A percentile compares a stretch with the other conserved stretches of the same genome.
phyloP scores from a whole-genome alignment of 1,140 invertebrate species.

The Ectropis grisescens region DNA sequence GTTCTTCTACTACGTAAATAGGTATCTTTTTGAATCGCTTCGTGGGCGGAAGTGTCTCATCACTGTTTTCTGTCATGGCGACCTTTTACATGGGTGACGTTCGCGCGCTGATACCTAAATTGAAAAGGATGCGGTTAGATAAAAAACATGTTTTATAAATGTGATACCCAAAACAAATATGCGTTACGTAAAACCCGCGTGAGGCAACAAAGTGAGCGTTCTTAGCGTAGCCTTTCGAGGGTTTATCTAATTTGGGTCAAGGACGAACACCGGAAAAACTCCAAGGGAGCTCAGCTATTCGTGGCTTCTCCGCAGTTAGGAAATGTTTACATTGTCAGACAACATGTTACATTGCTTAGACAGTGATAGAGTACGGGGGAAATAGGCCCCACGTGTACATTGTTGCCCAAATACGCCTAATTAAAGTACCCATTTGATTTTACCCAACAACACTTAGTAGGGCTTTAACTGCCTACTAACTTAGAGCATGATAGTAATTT shows the following conservation, averaged over 20 bases:
- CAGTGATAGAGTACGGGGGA: constrained; percentile 21
- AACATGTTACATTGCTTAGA: constrained; percentile 14
- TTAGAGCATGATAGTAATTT: too few species aligned
- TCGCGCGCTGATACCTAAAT: too few species aligned
- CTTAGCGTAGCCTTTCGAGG: too few species aligned
- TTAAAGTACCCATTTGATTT: too few species aligned
- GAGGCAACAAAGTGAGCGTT: too few species aligned
- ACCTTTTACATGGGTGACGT: neutral
- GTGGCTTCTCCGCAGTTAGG: constrained; percentile 15
- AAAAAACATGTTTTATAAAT: too few species aligned
- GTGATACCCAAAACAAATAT: too few species aligned
- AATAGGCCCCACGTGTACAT: constrained; percentile 3
- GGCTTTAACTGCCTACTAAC: too few species aligned
- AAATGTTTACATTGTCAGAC: constrained; percentile 3
- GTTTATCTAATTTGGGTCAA: constrained; percentile 29
- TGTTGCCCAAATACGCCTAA: constrained; percentile 12
- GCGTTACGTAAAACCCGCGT: too few species aligned
- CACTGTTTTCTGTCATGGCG: constrained; percentile 7
- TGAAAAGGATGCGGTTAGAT: too few species aligned
- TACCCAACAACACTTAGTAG: too few species aligned
- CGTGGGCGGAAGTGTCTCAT: constrained; percentile 10
- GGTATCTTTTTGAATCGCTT: constrained; percentile 75
- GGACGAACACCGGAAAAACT: constrained; percentile 17
- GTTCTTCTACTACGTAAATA: constrained; percentile 82
- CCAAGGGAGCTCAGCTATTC: constrained; percentile 17